phyloP scores from a whole-genome alignment of 1,140 invertebrate genomes.

The Drosophila lowei region DNA sequence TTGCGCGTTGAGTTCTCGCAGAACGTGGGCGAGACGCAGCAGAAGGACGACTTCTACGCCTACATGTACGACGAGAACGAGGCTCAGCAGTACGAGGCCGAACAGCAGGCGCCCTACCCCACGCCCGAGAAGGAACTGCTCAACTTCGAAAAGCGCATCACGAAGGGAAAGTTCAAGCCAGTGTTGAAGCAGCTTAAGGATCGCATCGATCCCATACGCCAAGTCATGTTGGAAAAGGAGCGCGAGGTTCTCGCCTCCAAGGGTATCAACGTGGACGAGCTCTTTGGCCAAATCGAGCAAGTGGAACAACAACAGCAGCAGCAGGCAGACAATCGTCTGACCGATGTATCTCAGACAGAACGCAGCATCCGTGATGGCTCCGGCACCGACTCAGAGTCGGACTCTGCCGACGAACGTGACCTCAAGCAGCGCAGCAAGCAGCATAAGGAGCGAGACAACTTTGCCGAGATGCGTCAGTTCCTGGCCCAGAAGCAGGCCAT shows the following conservation, averaged over 20 bases:
- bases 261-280: constrained; percentile 78
- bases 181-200: constrained; percentile 77
- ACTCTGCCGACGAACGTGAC: constrained; percentile 59
- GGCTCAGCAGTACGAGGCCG: constrained; percentile 51
- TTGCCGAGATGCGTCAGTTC: constrained; percentile 81
- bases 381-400: constrained; percentile 48
- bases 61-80: constrained; percentile 81
- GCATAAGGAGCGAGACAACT: constrained; percentile 78
- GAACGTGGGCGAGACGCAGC: constrained; percentile 58
- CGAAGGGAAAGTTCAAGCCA: constrained; percentile 74
- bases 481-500: constrained; percentile 75
- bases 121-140: constrained; percentile 72
- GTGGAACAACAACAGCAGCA: constrained; percentile 13
- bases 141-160: constrained; percentile 79
- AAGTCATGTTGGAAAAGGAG: constrained; percentile 80
- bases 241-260: constrained; percentile 74
- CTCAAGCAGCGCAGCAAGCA: constrained; percentile 61
- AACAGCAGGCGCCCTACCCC: constrained; percentile 61
- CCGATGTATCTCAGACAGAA: constrained; percentile 13
- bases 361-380: constrained; percentile 29
- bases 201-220: constrained; percentile 79
- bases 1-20: constrained; percentile 73
- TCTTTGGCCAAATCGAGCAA: constrained; percentile 58
- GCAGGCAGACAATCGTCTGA: constrained; percentile 59
- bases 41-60: constrained; percentile 77